Evolutionary conservation across 1,140 invertebrate species (phyloP), one percentile per base, ranked within the genome.

Genomic region (Dendroctonus valens): DNA sequence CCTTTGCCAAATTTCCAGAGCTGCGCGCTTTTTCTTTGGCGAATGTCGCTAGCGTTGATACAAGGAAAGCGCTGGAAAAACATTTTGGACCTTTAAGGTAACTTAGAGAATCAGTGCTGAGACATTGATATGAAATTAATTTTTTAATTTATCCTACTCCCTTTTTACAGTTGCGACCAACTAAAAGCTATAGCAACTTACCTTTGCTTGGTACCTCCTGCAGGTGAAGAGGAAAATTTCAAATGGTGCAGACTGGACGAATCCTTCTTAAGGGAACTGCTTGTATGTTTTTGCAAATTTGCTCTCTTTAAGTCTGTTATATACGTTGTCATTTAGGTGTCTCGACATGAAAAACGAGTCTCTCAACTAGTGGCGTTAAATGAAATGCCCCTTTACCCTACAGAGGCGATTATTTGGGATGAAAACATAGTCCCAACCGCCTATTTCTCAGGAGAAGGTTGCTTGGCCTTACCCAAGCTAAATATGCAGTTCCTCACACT

Each of bases 391-490:
- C 82, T 99, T 0, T 99, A 99, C 80, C 98, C 97, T 0, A 99
- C 96, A 0, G 97, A 99, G 78, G 89, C 94, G 54, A 90, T 99
- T 7, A 97, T 99, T 71, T 99, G 98, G 98, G 95, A 99, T 81
- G 96, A 99, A 78, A 99, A 98, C 76, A 88, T 99, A 41, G 97
- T 99, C 0, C 98, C 98, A 0, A 94, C 93, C 0, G 96, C 99
- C 74, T 98, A 97, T 79, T 98, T 94, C 80, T 94, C 92, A 57
- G 94, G 95, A 0, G 96, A 99, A 79, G 93, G 90, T 39, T 96
- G 93, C 75, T 81, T 99, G 7, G 97, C 98, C 0, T 81, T 99
- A 65, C 97, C 98, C 0, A 99, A 99, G 79, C 81, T 99, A 0
- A 99, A 99, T 82, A 82, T 99, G 6, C 97, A 99, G 81, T 99